phyloP scores from a whole-genome alignment of 2,888 invertebrate species.

The Cryptocheilus praepositus region DNA sequence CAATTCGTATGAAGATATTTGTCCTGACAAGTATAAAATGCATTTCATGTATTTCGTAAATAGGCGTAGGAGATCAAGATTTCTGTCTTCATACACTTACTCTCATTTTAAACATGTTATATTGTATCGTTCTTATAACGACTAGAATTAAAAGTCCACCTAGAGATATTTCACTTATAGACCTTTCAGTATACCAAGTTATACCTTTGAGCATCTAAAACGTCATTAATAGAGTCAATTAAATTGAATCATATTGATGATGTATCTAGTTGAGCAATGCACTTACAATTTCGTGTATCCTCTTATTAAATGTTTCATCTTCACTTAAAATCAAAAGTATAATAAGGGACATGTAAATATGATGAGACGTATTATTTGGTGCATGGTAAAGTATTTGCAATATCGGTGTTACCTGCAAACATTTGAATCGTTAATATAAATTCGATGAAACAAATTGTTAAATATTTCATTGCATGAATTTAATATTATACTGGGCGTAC shows the following conservation, averaged over 20 bases:
- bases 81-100: conserved; percentile 72
- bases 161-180: conserved; percentile 92
- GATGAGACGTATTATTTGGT: conserved; percentile 93
- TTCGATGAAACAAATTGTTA: conserved; percentile 9
- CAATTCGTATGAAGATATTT: conserved; percentile 99
- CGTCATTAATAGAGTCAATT: conserved; percentile 4
- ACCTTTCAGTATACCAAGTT: conserved; percentile 95
- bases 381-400: conserved; percentile 95
- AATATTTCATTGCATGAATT: neutral
- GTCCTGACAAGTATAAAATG: conserved; percentile 77
- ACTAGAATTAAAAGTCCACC: conserved; percentile 96
- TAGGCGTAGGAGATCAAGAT: neutral
- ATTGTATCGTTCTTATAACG: conserved; percentile 96
- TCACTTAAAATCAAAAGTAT: conserved; percentile 96
- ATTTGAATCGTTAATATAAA: conserved; percentile 7
- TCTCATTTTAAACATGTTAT: conserved; percentile 96
- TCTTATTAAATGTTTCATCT: conserved; percentile 95
- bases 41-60: conserved; percentile 9
- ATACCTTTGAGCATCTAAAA: conserved; percentile 89
- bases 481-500: neutral
- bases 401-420: conserved; percentile 89
- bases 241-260: neutral
- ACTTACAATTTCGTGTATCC: conserved; percentile 95
- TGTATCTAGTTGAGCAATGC: neutral
- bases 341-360: conserved; percentile 99